Percentiles rank a stretch among this genome's conserved stretches.
Conservation (phyloP, 1,140 invertebrate genomes). For the Hyles vespertilio region DNA sequence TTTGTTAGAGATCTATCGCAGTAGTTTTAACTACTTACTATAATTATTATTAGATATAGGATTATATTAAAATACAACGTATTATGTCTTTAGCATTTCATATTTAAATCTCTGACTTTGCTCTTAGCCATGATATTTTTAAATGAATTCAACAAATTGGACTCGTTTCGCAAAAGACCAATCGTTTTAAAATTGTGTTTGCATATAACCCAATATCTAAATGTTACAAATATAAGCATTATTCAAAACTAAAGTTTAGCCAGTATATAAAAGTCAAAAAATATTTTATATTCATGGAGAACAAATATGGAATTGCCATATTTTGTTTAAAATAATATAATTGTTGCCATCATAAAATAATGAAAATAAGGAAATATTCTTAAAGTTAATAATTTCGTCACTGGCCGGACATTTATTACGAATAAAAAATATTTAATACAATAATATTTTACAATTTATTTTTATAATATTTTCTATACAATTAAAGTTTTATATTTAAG, state of each 20-base stretch:
- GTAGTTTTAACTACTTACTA: too few relatives aligned
- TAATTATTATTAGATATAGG: too few relatives aligned
- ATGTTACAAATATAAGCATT: too few relatives aligned
- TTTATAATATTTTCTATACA: too few relatives aligned
- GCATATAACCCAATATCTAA: too few relatives aligned
- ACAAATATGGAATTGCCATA: not conserved
- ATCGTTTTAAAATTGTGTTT: too few relatives aligned
- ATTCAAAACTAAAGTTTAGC: too few relatives aligned
- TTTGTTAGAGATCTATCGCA: constrained; percentile 27
- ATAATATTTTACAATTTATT: constrained; percentile 2
- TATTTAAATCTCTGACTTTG: too few relatives aligned
- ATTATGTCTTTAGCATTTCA: not conserved
- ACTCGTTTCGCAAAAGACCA: too few relatives aligned
- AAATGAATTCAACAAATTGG: too few relatives aligned
- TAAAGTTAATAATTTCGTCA: constrained; percentile 5
- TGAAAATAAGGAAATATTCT: constrained; percentile 2
- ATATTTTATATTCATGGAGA: not conserved
- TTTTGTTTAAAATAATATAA: not conserved
- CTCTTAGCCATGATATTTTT: too few relatives aligned
- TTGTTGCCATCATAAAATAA: not conserved
- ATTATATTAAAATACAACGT: not conserved
- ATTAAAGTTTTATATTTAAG: too few relatives aligned
- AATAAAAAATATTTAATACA: constrained; percentile 7
- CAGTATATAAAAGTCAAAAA: not conserved
- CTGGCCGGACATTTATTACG: constrained; percentile 7